These are phyloP conservation scores for Glossosoma conforme DNA, from an alignment of 1,140 invertebrate genomes.

Conservation along the genomic window DNA sequence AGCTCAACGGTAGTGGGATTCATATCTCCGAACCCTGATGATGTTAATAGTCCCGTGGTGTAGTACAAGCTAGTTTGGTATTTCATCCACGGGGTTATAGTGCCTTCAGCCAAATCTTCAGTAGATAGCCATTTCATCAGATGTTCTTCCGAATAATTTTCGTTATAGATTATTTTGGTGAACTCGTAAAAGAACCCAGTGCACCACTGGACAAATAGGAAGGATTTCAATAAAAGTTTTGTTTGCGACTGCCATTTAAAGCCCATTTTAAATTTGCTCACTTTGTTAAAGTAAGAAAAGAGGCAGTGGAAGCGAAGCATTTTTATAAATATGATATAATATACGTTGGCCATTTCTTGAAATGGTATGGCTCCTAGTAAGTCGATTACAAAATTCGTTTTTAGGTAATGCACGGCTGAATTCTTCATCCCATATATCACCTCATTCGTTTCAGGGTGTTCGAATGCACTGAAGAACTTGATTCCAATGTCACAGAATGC, in stretches of 20 bases:
- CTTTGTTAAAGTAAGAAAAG: slow-evolving; percentile 3
- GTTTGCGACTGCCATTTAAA: not conserved
- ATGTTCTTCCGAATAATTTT: no score
- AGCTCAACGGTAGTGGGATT: not conserved
- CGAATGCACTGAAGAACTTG: slow-evolving; percentile 12
- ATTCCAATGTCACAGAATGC: slow-evolving; percentile 6
- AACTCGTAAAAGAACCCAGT: not conserved
- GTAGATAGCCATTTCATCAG: not conserved
- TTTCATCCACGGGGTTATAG: not conserved
- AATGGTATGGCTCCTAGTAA: slow-evolving; percentile 8
- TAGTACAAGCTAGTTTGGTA: slow-evolving; percentile 8
- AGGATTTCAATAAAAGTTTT: not conserved
- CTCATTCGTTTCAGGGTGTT: slow-evolving; percentile 12
- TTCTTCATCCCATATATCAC: no score
- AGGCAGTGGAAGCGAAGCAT: slow-evolving; percentile 7
- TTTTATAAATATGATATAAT: no score
- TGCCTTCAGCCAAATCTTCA: not conserved
- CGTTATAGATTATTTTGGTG: not conserved
- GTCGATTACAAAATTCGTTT: slow-evolving; percentile 10
- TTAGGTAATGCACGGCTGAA: slow-evolving; percentile 10
- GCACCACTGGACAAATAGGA: not conserved
- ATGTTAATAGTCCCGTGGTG: slow-evolving; percentile 10
- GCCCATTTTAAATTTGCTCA: not conserved
- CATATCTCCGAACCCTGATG: slow-evolving; percentile 6
- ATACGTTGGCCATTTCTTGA: no score